Conservation (phyloP, 2,113 vertebrate genomes). For the Paraplagusia blochii region DNA sequence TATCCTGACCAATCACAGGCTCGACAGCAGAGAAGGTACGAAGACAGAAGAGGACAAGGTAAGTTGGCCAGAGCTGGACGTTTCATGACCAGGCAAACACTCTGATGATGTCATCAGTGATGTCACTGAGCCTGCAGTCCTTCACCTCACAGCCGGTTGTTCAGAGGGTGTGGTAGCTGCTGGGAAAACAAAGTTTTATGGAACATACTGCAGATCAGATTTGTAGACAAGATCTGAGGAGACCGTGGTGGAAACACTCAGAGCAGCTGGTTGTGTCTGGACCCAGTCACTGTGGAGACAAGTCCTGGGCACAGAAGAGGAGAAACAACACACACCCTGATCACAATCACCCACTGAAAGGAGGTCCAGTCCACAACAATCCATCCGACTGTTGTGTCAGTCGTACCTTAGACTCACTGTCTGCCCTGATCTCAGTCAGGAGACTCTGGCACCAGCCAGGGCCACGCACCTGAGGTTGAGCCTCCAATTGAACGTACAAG, state of each 20-base stretch:
- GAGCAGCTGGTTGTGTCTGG: constrained; percentile 59
- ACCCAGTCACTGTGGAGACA: constrained; percentile 58
- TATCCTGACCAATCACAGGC: too few relatives aligned
- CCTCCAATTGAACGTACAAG: too few relatives aligned
- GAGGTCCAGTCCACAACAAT: too few relatives aligned
- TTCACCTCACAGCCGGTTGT: constrained; percentile 26
- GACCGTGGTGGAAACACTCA: constrained; percentile 55
- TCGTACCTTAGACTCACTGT: too few relatives aligned
- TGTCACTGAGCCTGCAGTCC: constrained; percentile 9
- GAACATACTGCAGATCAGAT: constrained; percentile 56
- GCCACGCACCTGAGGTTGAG: too few relatives aligned
- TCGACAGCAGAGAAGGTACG: too few relatives aligned
- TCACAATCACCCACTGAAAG: constrained; percentile 39
- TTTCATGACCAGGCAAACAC: too few relatives aligned
- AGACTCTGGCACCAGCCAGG: too few relatives aligned
- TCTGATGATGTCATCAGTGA: not conserved
- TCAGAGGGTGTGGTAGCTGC: constrained; percentile 10
- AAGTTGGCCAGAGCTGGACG: too few relatives aligned
- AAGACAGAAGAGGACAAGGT: too few relatives aligned
- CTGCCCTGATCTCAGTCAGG: too few relatives aligned
- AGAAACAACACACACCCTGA: constrained; percentile 45
- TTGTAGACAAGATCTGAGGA: constrained; percentile 53
- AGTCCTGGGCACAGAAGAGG: constrained; percentile 33
- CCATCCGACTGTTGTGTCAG: too few relatives aligned
- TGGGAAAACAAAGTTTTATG: constrained; percentile 13